Evolutionary conservation across 2,888 invertebrate genomes (phyloP).

Genomic region (Yponomeuta cagnagella): DNA sequence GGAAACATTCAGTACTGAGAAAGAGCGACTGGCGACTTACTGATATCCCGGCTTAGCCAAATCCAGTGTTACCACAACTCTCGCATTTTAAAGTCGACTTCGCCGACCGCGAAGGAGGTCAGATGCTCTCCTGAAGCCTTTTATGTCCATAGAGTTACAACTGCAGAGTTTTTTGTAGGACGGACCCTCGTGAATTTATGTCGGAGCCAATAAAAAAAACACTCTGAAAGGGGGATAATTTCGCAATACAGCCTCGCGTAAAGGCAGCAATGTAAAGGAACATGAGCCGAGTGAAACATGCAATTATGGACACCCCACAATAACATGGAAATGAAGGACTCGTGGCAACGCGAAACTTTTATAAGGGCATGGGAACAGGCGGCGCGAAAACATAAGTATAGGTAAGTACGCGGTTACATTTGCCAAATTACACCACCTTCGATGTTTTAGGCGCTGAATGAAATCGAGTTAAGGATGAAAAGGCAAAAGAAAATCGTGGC

Average conservation of each 20-base stretch:
- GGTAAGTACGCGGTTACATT: not conserved
- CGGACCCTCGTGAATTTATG: not conserved
- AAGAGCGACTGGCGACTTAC: not conserved
- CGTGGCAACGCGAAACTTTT: constrained; percentile 35
- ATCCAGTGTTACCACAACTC: not conserved
- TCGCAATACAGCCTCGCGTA: not conserved
- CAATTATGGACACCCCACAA: constrained; percentile 31
- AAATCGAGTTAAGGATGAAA: too few relatives aligned
- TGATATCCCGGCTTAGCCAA: not conserved
- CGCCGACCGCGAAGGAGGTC: not conserved
- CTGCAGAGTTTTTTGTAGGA: not conserved
- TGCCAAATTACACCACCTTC: not conserved
- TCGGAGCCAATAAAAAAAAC: not conserved
- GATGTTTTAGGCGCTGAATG: not conserved
- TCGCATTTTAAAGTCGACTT: not conserved
- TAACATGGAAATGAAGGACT: constrained; percentile 42
- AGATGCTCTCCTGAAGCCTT: not conserved
- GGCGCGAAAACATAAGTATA: not conserved
- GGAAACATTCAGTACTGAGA: not conserved
- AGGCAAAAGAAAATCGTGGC: too few relatives aligned
- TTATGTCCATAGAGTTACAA: not conserved
- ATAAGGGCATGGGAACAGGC: constrained; percentile 28
- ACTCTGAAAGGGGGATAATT: not conserved
- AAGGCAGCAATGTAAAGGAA: not conserved
- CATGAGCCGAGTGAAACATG: not conserved